These are phyloP conservation scores for Cossypha caffra DNA, from an alignment of 2,797 vertebrate species.

Conservation along the genomic window DNA sequence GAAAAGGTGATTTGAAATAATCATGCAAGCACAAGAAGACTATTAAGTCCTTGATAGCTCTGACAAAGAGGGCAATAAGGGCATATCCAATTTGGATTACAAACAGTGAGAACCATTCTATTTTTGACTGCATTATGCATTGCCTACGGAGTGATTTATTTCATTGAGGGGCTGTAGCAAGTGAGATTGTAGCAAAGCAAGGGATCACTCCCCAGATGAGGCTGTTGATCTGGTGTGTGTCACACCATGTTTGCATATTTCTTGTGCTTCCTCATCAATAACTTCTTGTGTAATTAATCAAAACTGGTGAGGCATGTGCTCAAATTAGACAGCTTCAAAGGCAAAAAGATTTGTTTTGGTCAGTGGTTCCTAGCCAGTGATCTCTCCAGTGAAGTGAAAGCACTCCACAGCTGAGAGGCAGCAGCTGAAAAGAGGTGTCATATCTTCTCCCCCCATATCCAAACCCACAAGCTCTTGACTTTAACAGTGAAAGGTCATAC, in stretches of 20 bases:
- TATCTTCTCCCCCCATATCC: background rate
- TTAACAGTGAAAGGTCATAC: background rate
- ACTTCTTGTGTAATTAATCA: background rate
- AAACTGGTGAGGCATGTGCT: background rate
- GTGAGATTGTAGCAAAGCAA: background rate
- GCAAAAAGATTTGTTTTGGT: background rate
- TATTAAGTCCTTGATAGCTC: background rate
- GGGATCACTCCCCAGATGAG: background rate
- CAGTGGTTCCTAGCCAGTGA: background rate
- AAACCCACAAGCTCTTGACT: background rate
- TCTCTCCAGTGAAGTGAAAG: background rate
- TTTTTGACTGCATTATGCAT: background rate
- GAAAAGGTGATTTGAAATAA: conserved; percentile 16
- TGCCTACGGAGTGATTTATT: background rate
- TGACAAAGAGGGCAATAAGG: conserved; percentile 5
- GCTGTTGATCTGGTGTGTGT: background rate
- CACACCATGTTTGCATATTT: background rate
- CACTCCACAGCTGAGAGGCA: background rate
- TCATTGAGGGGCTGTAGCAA: background rate
- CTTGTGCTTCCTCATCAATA: background rate
- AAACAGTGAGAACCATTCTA: background rate
- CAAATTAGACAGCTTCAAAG: background rate
- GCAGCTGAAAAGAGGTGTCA: background rate
- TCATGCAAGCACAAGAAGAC: background rate
- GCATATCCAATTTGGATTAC: background rate